Evolutionary conservation across 2,113 vertebrate species (phyloP), one percentile per base, ranked within the genome.

Genomic region (Furnarius figulus): DNA sequence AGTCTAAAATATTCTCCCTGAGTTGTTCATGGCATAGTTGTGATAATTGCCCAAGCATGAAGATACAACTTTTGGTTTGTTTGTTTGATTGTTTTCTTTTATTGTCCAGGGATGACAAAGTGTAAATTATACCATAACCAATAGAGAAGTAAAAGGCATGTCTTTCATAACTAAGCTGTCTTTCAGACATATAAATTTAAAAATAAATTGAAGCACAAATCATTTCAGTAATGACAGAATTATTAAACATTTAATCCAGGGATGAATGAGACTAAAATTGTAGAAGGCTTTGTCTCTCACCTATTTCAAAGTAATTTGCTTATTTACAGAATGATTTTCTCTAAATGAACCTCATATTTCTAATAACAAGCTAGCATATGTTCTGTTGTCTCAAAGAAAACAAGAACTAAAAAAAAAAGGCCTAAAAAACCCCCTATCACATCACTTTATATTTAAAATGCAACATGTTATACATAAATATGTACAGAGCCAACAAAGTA

Each of bases 321-420:
- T 89, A 53, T 76, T 89, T 88, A 91, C 47, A 78, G 85, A 84
- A 88, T 5, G 14, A 73, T 59, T 96, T 95, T 65, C 73, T 71
- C 33, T 74, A 53, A 92, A 94, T 91, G 47, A 85, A 23, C 55
- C 31, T 82, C 73, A 92, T 78, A 78, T 94, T 97, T 96, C 73
- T 81, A 72, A 85, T 79, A 91, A 52, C 52, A 90, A 86, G 28
- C 5, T 49, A 70, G 13, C 85, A 80, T 86, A 91, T 92, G 86
- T 95, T 97, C 84, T 87, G 58, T 85, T 86, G 86, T 65, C 81
- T 93, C 79, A 96, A 97, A 97, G 91, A 62, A 97, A 97, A 96
- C 19, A 86, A 94, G 49, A 87, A 70, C 14, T 9, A 50, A 50
- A 8, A 22, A 55, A 33, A 23, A 77, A 85, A 89, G 13, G 17